Conservation (phyloP, 2,888 invertebrate genomes). For the Agrochola lota region DNA sequence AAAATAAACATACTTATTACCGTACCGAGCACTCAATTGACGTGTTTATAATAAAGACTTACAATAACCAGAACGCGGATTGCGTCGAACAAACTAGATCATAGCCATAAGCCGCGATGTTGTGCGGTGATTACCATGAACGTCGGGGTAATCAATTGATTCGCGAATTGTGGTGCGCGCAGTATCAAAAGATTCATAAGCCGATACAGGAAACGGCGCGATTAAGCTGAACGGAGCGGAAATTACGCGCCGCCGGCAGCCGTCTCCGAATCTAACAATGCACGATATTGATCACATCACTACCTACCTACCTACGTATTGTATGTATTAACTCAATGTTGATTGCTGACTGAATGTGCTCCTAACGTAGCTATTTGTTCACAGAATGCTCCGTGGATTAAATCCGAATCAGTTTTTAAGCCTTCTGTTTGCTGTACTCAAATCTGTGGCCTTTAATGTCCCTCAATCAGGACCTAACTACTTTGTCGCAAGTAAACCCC, state of each 20-base stretch:
- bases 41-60: slow-evolving; percentile 56
- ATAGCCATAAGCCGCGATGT: slow-evolving; percentile 50
- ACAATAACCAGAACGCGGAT: slow-evolving; percentile 49
- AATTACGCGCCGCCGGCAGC: slow-evolving; percentile 66
- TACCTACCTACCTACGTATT: slow-evolving; percentile 52
- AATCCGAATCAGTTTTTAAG: slow-evolving; percentile 35
- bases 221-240: slow-evolving; percentile 70
- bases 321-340: slow-evolving; percentile 54
- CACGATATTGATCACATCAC: slow-evolving; percentile 67
- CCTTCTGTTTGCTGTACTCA: slow-evolving; percentile 33
- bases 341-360: slow-evolving; percentile 57
- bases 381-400: slow-evolving; percentile 23
- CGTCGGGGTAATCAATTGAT: slow-evolving; percentile 66
- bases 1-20: slow-evolving; percentile 47
- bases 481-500: slow-evolving; percentile 55
- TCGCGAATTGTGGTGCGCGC: slow-evolving; percentile 59
- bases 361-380: slow-evolving; percentile 35
- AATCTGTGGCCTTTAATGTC: slow-evolving; percentile 48
- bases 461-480: slow-evolving; percentile 53
- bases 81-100: slow-evolving; percentile 56
- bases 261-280: slow-evolving; percentile 70
- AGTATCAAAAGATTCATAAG: slow-evolving; percentile 67
- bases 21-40: slow-evolving; percentile 41
- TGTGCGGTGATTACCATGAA: slow-evolving; percentile 60
- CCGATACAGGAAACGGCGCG: slow-evolving; percentile 68